Percentiles rank a stretch among this genome's conserved stretches.
Evolutionary conservation across 2,888 invertebrate genomes (phyloP).

Genomic region (Norana najaformis): DNA sequence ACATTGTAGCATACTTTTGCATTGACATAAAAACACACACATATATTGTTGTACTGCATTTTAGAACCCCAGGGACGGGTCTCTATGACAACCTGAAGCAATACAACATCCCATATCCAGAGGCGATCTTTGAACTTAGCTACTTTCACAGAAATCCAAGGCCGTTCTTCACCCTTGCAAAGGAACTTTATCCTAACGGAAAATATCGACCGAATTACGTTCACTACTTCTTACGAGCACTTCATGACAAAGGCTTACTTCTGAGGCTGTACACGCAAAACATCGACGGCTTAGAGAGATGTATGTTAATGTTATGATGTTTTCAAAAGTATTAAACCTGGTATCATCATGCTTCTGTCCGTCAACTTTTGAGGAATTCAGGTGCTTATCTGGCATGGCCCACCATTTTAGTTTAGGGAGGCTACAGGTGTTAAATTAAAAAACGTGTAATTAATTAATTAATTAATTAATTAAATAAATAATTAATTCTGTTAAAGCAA

Average conservation of each 20-base stretch:
- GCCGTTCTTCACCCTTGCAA: conserved; percentile 88
- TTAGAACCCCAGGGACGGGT: conserved; percentile 84
- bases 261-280: conserved; percentile 64
- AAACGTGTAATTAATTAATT: too few species aligned
- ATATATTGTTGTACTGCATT: not conserved
- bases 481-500: too few species aligned
- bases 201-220: conserved; percentile 63
- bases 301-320: conserved; percentile 53
- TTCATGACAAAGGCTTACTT: conserved; percentile 61
- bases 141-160: conserved; percentile 82
- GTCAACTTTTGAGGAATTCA: not conserved
- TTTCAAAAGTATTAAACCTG: not conserved
- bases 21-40: not conserved
- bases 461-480: too few species aligned
- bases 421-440: too few species aligned
- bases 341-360: not conserved
- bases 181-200: conserved; percentile 82
- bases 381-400: too few species aligned
- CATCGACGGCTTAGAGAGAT: conserved; percentile 63
- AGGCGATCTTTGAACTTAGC: conserved; percentile 86
- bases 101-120: conserved; percentile 86
- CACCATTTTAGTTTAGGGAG: too few species aligned
- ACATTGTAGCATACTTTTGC: not conserved
- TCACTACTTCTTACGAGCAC: conserved; percentile 62
- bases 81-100: conserved; percentile 87